Base-by-base conservation (phyloP, 2,888 invertebrate genomes). In the Leucoma salicis region DNA sequence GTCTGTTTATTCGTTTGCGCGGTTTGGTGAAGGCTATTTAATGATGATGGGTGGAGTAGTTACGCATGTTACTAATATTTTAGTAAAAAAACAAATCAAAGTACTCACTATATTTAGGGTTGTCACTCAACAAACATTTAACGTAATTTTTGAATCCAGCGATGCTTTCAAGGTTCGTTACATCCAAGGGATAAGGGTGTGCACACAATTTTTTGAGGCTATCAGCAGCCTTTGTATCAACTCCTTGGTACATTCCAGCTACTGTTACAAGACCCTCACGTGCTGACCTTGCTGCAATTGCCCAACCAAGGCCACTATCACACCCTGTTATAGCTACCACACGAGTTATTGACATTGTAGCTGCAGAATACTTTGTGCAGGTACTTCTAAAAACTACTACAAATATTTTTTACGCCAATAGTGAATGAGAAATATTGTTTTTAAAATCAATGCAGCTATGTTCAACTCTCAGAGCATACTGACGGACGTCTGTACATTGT, bases 291-390 rank as follows among this genome's bases (percentile, higher is more conserved):
- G 92, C 88, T 0, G 94, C 94, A 34, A 94, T 73, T 1, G 93
- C 92, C 80, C 92, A 95, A 40, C 97, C 97, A 11, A 97, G 89
- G 2, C 97, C 97, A 42, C 95, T 94, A 79, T 97, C 96, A 72
- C 97, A 97, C 29, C 97, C 97, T 5, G 95, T 95, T 55, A 97
- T 93, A 12, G 95, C 90, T 27, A 94, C 86, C 2, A 94, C 90
- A 42, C 80, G 68, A 8, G 63, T 79, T 35, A 76, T 54, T 2
- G 74, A 61, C 82, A 83, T 79, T 32, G n/a, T n/a, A n/a, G n/a
- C n/a, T n/a, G n/a, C n/a, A n/a, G n/a, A n/a, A n/a, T n/a, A n/a
- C n/a, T n/a, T n/a, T n/a, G n/a, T n/a, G n/a, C n/a, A n/a, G n/a
- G n/a, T n/a, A n/a, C n/a, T n/a, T n/a, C n/a, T 16, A 16, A 16